These are phyloP conservation scores for Glandiceps talaboti DNA, from an alignment of 53 echinoderm and acorn worm species.

Conservation along the genomic window DNA sequence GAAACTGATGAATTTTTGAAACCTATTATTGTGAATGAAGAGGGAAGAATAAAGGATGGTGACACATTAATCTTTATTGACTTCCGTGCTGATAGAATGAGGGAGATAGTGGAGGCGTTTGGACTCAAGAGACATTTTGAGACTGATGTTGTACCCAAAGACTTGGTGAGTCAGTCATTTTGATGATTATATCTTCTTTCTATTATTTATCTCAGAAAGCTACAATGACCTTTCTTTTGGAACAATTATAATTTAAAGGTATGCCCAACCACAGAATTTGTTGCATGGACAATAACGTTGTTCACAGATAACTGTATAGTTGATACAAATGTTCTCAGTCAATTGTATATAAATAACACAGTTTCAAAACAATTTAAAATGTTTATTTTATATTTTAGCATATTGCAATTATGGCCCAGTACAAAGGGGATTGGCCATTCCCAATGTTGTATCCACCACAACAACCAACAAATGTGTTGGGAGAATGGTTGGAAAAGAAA, in stretches of 20 bases:
- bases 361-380: no score
- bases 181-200: neutral
- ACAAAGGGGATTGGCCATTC: slow-evolving; percentile 66
- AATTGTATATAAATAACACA: no score
- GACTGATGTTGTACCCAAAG: slow-evolving; percentile 66
- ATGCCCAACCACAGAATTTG: no score
- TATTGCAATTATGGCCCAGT: slow-evolving; percentile 69
- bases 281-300: no score
- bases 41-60: slow-evolving; percentile 73
- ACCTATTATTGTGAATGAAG: slow-evolving; percentile 68
- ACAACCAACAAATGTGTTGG: slow-evolving; percentile 43
- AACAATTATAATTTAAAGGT: no score
- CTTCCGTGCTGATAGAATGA: slow-evolving; percentile 85
- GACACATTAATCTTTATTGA: slow-evolving; percentile 88
- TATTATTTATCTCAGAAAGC: no score
- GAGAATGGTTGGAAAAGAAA: slow-evolving; percentile 62
- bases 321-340: no score
- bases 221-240: no score
- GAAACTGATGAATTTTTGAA: slow-evolving; percentile 89
- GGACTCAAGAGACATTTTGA: slow-evolving; percentile 78
- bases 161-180: slow-evolving; percentile 48
- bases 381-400: no score
- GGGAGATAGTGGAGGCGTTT: slow-evolving; percentile 65
- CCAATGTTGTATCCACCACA: slow-evolving; percentile 77
- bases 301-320: no score